phyloP scores from a whole-genome alignment of 2,888 invertebrate genomes.

The Spilosoma lubricipeda region DNA sequence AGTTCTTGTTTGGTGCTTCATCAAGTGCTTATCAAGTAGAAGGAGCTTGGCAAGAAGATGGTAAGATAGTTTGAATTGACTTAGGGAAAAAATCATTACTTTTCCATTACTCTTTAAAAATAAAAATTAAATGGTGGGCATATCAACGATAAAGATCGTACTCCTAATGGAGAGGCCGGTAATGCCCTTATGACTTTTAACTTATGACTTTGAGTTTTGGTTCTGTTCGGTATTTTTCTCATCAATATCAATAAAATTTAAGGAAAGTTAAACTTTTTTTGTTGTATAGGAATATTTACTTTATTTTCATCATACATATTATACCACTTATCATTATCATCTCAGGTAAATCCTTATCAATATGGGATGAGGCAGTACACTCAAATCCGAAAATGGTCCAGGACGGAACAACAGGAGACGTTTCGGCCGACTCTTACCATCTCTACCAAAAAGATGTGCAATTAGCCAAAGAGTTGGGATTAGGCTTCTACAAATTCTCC shows the following conservation, averaged over 20 bases:
- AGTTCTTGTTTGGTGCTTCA: slow-evolving; percentile 71
- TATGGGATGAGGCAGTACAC: slow-evolving; percentile 83
- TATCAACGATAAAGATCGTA: background rate
- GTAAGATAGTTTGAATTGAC: slow-evolving; percentile 62
- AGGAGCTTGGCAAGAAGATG: slow-evolving; percentile 85
- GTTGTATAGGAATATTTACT: no score
- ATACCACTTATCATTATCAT: background rate
- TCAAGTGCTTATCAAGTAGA: slow-evolving; percentile 86
- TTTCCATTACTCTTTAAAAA: no score
- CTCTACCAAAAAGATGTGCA: slow-evolving; percentile 84
- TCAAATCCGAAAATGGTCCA: slow-evolving; percentile 57
- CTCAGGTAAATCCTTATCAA: slow-evolving; percentile 86
- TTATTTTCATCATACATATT: no score
- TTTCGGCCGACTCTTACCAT: slow-evolving; percentile 89
- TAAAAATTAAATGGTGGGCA: no score
- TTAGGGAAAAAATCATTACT: no score
- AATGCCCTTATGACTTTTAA: background rate
- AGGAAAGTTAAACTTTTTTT: no score
- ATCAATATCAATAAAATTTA: no score
- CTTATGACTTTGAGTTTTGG: background rate
- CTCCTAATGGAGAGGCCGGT: background rate
- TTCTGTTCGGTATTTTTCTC: no score
- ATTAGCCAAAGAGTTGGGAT: slow-evolving; percentile 73
- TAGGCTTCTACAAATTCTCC: slow-evolving; percentile 87
- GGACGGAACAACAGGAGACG: slow-evolving; percentile 80